A percentile compares a stretch with the other conserved stretches of the same genome.
Evolutionary conservation across 1,140 invertebrate species (phyloP).

Genomic region (Carposina sasakii): DNA sequence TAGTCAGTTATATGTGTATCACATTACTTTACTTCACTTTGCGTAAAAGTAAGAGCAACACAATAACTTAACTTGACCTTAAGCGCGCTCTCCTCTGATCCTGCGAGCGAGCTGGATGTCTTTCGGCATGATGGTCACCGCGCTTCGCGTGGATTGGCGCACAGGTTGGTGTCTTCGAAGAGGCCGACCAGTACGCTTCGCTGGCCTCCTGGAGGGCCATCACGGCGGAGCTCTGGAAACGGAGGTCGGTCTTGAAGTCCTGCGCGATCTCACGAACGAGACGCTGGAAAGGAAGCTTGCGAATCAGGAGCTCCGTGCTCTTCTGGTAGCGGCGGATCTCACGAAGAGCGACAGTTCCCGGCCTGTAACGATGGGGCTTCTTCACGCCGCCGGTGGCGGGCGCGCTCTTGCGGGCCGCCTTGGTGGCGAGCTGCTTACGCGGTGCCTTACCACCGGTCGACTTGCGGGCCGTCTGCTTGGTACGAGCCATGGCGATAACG

Average conservation of each 20-base stretch:
- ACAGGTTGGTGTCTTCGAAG: slow-evolving; percentile 82
- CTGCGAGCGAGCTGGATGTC: slow-evolving; percentile 90
- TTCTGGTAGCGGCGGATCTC: slow-evolving; percentile 88
- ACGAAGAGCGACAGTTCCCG: slow-evolving; percentile 87
- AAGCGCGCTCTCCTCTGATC: slow-evolving; percentile 83
- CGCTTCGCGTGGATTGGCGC: slow-evolving; percentile 92
- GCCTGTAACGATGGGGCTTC: slow-evolving; percentile 84
- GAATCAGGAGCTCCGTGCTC: slow-evolving; percentile 86
- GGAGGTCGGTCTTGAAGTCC: slow-evolving; percentile 85
- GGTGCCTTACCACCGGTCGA: slow-evolving; percentile 76
- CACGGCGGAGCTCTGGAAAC: slow-evolving; percentile 87
- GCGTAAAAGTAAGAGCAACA: too few species aligned
- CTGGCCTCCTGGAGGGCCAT: slow-evolving; percentile 74
- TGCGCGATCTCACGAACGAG: slow-evolving; percentile 89
- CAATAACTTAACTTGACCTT: too few species aligned
- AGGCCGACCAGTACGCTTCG: slow-evolving; percentile 87
- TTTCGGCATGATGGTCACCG: slow-evolving; percentile 94
- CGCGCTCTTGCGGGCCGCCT: slow-evolving; percentile 79
- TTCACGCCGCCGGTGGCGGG: slow-evolving; percentile 90
- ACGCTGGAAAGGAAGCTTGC: slow-evolving; percentile 90
- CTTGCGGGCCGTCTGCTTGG: slow-evolving; percentile 86
- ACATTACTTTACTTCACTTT: too few species aligned
- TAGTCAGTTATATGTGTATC: too few species aligned
- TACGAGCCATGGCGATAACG: slow-evolving; percentile 91
- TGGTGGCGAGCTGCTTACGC: slow-evolving; percentile 84